Conservation (phyloP, 2,888 invertebrate genomes). For the Chalcis sispes region DNA sequence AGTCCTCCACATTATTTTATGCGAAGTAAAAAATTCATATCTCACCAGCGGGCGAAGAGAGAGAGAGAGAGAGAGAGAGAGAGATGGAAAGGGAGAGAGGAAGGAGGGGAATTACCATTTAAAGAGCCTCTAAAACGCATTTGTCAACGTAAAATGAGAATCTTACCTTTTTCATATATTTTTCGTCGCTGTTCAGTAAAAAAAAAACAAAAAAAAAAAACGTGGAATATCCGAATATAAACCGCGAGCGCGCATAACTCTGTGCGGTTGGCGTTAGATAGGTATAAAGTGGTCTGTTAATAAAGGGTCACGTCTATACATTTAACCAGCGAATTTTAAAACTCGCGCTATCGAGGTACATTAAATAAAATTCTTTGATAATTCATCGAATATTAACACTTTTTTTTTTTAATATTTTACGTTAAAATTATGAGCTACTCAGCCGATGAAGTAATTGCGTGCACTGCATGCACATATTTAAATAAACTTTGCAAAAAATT, state of each 20-base stretch:
- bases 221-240: slow-evolving; percentile 35
- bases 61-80: not conserved
- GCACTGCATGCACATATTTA: too few relatives aligned
- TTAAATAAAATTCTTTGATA: too few relatives aligned
- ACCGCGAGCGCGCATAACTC: not conserved
- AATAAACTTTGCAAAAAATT: too few relatives aligned
- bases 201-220: not conserved
- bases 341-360: too few relatives aligned
- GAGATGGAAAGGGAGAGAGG: not conserved
- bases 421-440: too few relatives aligned
- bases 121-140: slow-evolving; percentile 53
- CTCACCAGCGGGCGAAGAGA: slow-evolving; percentile 7
- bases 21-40: slow-evolving; percentile 52
- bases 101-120: slow-evolving; percentile 50
- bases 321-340: too few relatives aligned
- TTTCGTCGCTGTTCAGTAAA: not conserved
- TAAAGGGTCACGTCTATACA: not conserved
- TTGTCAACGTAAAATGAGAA: slow-evolving; percentile 54
- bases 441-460: too few relatives aligned
- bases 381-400: too few relatives aligned
- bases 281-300: too few relatives aligned
- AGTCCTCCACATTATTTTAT: slow-evolving; percentile 38
- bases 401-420: too few relatives aligned
- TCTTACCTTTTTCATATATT: slow-evolving; percentile 49
- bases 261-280: too few relatives aligned